Percentiles rank a stretch among this genome's conserved stretches.
These are phyloP conservation scores for Exaiptasia diaphana DNA, from an alignment of 64 coral and sea anemone species.

Conservation along the genomic window DNA sequence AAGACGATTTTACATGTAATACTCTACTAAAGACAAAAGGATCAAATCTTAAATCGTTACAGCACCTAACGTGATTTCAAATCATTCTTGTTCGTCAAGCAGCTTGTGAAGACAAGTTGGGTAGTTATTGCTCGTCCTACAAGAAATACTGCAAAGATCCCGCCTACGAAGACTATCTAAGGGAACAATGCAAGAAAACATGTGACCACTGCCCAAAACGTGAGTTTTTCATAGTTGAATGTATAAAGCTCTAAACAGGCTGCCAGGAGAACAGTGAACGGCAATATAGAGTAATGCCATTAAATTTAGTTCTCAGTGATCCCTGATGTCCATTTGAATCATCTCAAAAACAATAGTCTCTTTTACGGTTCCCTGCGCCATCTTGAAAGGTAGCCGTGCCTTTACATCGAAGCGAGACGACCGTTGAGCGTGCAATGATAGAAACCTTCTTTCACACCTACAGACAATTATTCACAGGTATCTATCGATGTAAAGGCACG, in stretches of 20 bases:
- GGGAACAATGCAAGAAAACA: slow-evolving; percentile 31
- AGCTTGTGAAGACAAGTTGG: background rate
- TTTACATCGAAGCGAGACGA: no score
- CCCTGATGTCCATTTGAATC: background rate
- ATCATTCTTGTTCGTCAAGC: background rate
- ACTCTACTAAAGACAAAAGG: background rate
- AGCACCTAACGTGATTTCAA: background rate
- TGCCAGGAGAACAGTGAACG: background rate
- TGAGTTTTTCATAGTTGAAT: background rate
- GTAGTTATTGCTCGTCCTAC: background rate
- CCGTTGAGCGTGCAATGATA: no score
- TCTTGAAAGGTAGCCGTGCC: background rate
- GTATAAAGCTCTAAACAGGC: background rate
- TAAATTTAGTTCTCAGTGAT: background rate
- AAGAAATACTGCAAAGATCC: slow-evolving; percentile 36
- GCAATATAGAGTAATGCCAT: background rate
- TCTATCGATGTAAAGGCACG: no score
- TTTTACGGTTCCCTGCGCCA: background rate
- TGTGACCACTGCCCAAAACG: slow-evolving; percentile 33
- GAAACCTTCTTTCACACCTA: no score
- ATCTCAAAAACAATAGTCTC: background rate
- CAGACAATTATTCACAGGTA: no score
- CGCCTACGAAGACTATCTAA: background rate
- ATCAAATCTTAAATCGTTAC: background rate
- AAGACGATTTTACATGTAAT: background rate